A percentile compares a stretch with the other conserved stretches of the same genome.
phyloP scores from a whole-genome alignment of 2,113 vertebrate genomes.

The Vombatus ursinus region DNA sequence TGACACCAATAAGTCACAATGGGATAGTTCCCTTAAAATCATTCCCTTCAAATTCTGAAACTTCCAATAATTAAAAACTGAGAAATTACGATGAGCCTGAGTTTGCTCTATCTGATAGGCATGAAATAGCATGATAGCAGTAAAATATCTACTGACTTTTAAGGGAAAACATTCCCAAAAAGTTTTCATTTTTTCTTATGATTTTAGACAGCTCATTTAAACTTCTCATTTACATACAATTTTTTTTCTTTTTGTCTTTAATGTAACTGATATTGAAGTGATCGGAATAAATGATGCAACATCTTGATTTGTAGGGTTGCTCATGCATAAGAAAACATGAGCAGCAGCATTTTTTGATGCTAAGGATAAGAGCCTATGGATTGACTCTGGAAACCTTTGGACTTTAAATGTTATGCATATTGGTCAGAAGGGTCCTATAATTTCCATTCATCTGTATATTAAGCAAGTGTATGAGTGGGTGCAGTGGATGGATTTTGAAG shows the following conservation, averaged over 20 bases:
- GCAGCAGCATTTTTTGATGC: constrained; percentile 42
- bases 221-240: constrained; percentile 47
- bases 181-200: constrained; percentile 53
- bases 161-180: constrained; percentile 23
- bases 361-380: constrained; percentile 43
- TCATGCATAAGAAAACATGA: constrained; percentile 50
- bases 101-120: constrained; percentile 17
- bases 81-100: background rate
- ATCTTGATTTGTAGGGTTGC: constrained; percentile 49
- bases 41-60: constrained; percentile 41
- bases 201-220: constrained; percentile 49
- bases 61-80: constrained; percentile 18
- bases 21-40: constrained; percentile 32
- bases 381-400: constrained; percentile 25
- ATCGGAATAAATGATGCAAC: constrained; percentile 38
- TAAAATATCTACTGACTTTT: background rate
- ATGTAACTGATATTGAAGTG: constrained; percentile 45
- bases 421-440: constrained; percentile 32
- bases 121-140: background rate
- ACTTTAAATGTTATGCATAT: constrained; percentile 47
- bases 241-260: constrained; percentile 43
- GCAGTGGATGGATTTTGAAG: background rate
- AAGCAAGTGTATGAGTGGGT: background rate
- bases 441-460: constrained; percentile 30
- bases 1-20: background rate